These are phyloP conservation scores for Achroia grisella DNA, from an alignment of 1,140 invertebrate genomes.

Conservation along the genomic window DNA sequence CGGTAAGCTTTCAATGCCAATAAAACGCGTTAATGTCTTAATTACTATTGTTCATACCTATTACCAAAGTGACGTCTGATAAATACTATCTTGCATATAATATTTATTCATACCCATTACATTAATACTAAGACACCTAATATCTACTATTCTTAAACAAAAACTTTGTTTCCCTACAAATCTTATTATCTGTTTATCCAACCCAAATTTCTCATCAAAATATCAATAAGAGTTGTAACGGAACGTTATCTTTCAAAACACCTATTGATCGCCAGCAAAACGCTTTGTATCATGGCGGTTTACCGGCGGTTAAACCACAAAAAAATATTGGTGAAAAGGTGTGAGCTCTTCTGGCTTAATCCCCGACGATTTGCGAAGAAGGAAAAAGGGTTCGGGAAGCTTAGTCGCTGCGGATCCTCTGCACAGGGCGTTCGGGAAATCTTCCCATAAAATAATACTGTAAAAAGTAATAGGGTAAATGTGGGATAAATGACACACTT, in stretches of 20 bases:
- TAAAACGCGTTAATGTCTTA: no score
- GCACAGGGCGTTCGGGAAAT: slow-evolving; percentile 1
- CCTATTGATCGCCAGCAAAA: slow-evolving; percentile 36
- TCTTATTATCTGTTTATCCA: not conserved
- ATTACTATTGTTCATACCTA: no score
- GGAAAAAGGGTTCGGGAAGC: slow-evolving; percentile 58
- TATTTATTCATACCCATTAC: no score
- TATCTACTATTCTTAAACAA: no score
- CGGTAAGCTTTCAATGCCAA: no score
- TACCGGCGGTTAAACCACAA: slow-evolving; percentile 48
- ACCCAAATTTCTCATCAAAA: slow-evolving; percentile 13
- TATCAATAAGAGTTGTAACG: slow-evolving; percentile 21
- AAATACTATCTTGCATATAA: no score
- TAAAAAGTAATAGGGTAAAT: no score
- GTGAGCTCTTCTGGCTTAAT: slow-evolving; percentile 59
- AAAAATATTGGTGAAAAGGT: slow-evolving; percentile 63
- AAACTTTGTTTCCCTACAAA: no score
- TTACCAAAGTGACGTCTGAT: no score
- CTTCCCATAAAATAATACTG: no score
- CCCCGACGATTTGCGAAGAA: slow-evolving; percentile 66
- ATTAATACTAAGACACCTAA: no score
- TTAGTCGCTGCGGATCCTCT: slow-evolving; percentile 43
- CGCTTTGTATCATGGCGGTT: slow-evolving; percentile 47
- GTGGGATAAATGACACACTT: no score
- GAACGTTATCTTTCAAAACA: slow-evolving; percentile 24